Evolutionary conservation across 1,140 invertebrate genomes (phyloP), one percentile per base, ranked within the genome.

Genomic region (Hypothenemus hampei): DNA sequence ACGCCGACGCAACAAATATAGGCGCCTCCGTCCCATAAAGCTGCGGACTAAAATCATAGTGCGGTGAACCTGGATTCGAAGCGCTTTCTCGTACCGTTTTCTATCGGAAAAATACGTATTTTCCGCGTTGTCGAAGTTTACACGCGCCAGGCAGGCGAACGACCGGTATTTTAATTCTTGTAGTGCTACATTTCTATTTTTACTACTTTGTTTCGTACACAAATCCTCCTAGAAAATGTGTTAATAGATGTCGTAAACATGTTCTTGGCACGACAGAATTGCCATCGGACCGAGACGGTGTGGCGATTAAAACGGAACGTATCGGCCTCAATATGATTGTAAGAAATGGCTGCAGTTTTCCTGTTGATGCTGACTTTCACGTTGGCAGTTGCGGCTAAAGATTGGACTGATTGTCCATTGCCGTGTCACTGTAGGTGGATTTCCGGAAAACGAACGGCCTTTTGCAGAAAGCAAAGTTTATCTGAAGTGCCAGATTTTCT

Each of bases 381-480:
- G 22, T 47, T 69, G 61, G 75, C 76, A 49, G 71, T 73, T 11
- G 79, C 76, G 40, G 77, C 75, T 50, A 78, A 81, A 45, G 88
- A 91, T 69, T 91, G 87, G 86, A 86, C 85, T 10, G 85, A 87
- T 64, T 91, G 89, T 68, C 87, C 87, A 33, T 69, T 77, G 10
- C 82, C 85, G 47, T 93, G 90, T 69, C 80, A 81, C 57, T 93
- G 90, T 77, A 91, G 89, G 73, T 93, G 91, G 90, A 85, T 85
- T 11, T 87, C 84, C 11, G 89, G 89, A 20, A 92, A 92, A 72
- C 90, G 90, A 65, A 89, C 87, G 2, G 90, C 89, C 21, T 75
- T 87, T 20, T 93, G 90, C 72, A 81, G 82, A 47, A 82, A 85
- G 50, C 81, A 85, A 19, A 83, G 85, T 44, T 79, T 90, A 45